Conservation (phyloP, 2,113 vertebrate species). For the Montifringilla adamsi region DNA sequence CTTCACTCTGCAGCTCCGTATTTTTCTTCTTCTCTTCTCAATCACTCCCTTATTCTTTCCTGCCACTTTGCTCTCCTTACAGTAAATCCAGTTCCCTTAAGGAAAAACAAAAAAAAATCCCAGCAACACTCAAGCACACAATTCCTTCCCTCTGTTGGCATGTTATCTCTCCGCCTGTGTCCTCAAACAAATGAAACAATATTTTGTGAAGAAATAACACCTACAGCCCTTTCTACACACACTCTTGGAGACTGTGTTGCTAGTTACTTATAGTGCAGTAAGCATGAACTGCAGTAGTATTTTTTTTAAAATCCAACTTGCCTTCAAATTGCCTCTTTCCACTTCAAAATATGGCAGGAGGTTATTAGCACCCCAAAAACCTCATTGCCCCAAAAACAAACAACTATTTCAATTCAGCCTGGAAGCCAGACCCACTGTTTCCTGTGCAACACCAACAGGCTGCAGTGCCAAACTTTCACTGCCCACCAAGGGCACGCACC, state of each 20-base stretch:
- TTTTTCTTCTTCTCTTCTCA: neutral
- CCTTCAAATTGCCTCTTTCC: neutral
- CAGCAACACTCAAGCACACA: neutral
- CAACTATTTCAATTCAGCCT: neutral
- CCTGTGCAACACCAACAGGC: too few species aligned
- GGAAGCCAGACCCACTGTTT: neutral
- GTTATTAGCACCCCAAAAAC: neutral
- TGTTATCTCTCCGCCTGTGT: neutral
- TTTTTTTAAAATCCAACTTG: neutral
- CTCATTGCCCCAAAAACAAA: neutral
- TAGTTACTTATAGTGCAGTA: neutral
- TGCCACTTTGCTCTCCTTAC: neutral
- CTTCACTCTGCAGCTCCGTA: neutral
- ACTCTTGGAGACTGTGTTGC: neutral
- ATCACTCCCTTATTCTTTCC: neutral
- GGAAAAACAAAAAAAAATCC: neutral
- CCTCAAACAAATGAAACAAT: neutral
- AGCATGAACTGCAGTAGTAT: neutral
- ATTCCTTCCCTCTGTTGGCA: neutral
- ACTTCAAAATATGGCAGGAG: neutral
- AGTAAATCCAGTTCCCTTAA: neutral
- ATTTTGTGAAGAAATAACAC: neutral
- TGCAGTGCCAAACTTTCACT: neutral
- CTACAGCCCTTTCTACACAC: neutral
- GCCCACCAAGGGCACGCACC: rapidly evolving